Conservation (phyloP, 1,140 invertebrate species). For the Papilio polytes region DNA sequence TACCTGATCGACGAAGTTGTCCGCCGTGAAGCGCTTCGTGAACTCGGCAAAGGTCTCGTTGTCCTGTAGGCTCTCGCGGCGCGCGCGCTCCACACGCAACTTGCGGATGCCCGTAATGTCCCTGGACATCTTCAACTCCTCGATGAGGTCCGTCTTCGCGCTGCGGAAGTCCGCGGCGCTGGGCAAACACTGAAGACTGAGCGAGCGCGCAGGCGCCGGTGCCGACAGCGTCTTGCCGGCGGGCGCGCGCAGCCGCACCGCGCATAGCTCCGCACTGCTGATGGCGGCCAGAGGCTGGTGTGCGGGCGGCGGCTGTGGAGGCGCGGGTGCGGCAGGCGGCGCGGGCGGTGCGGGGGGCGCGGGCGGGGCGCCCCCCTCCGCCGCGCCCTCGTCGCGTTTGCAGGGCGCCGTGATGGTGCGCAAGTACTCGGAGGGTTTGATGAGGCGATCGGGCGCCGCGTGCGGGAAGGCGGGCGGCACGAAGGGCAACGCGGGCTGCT, state of each 20-base stretch:
- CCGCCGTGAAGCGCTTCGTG: conserved; percentile 92
- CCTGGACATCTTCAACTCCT: conserved; percentile 94
- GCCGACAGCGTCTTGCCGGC: conserved; percentile 92
- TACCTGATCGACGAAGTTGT: conserved; percentile 95
- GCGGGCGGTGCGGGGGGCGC: conserved; percentile 61
- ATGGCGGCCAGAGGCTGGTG: conserved; percentile 92
- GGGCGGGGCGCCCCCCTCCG: conserved; percentile 82
- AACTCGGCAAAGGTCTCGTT: conserved; percentile 93
- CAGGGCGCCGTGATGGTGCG: conserved; percentile 88
- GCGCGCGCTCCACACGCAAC: conserved; percentile 93
- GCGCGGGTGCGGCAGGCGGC: conserved; percentile 80
- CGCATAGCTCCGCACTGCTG: conserved; percentile 93
- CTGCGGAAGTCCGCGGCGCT: conserved; percentile 88
- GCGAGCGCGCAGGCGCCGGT: conserved; percentile 88
- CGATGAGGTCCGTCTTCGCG: conserved; percentile 94
- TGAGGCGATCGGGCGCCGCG: conserved; percentile 89
- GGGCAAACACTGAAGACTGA: conserved; percentile 88
- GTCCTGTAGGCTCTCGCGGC: conserved; percentile 91
- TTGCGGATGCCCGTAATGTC: conserved; percentile 96
- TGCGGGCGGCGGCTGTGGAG: conserved; percentile 79
- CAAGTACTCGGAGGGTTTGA: conserved; percentile 96
- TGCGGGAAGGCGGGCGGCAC: conserved; percentile 94
- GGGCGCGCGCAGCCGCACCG: conserved; percentile 90
- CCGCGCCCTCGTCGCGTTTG: conserved; percentile 85
- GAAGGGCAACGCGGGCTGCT: conserved; percentile 93